phyloP scores from a whole-genome alignment of 2,888 invertebrate species.

The Keiferia lycopersicella region DNA sequence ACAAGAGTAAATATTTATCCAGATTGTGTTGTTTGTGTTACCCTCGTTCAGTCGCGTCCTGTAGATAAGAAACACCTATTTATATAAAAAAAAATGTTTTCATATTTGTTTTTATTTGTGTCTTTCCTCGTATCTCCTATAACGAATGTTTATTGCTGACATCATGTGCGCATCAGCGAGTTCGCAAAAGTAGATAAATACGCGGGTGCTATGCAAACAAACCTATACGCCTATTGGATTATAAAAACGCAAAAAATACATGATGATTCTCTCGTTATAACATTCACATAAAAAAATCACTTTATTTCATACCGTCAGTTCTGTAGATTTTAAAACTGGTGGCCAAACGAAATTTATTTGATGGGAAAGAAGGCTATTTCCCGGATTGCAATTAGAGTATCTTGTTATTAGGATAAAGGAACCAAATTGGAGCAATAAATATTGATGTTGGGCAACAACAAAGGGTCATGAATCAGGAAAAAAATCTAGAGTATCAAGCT shows the following conservation, averaged over 20 bases:
- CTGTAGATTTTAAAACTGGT: not conserved
- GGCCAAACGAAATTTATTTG: not conserved
- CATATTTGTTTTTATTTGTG: slow-evolving; percentile 37
- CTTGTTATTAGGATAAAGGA: slow-evolving; percentile 23
- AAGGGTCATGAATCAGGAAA: slow-evolving; percentile 43
- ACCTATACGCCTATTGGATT: not conserved
- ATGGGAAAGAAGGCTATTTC: not conserved
- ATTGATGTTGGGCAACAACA: slow-evolving; percentile 34
- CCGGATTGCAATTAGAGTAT: slow-evolving; percentile 26
- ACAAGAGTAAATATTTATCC: slow-evolving; percentile 13
- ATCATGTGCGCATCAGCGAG: slow-evolving; percentile 48
- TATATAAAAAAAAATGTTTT: slow-evolving; percentile 27
- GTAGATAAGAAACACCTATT: not conserved
- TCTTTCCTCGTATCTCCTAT: slow-evolving; percentile 34
- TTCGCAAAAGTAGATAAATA: slow-evolving; percentile 33
- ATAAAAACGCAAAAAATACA: too few relatives aligned
- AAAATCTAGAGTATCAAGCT: slow-evolving; percentile 52
- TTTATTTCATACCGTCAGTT: not conserved
- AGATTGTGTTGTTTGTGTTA: not conserved
- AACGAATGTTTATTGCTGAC: slow-evolving; percentile 54
- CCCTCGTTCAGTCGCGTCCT: not conserved
- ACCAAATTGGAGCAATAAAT: slow-evolving; percentile 36
- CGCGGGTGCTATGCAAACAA: not conserved
- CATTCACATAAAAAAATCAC: too few relatives aligned
- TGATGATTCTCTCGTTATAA: too few relatives aligned